Conservation (phyloP, 2,113 vertebrate genomes). For the Notechis scutatus region DNA sequence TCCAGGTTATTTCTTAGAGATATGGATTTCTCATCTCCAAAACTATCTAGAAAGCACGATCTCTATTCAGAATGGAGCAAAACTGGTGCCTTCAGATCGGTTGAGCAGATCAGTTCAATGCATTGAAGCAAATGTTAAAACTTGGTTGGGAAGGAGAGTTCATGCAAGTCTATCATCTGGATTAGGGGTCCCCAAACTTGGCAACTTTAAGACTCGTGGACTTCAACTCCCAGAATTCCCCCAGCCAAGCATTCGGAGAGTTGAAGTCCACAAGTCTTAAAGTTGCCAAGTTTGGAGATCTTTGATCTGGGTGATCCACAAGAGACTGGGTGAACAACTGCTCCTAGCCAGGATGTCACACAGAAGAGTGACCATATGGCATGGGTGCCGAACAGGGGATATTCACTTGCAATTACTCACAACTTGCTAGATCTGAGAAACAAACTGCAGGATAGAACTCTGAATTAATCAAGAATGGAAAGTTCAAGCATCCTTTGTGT, state of each 20-base stretch:
- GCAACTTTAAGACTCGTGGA: not conserved
- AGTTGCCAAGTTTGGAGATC: not conserved
- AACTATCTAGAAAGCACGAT: not conserved
- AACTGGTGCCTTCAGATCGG: not conserved
- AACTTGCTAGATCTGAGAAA: not conserved
- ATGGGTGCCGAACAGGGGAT: not conserved
- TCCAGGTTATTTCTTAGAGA: not conserved
- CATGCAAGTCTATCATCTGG: not conserved
- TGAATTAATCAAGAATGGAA: not conserved
- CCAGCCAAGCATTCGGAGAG: too few relatives aligned
- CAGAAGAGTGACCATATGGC: not conserved
- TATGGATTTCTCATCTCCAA: not conserved
- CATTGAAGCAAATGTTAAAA: not conserved
- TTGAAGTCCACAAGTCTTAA: not conserved
- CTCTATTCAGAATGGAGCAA: not conserved
- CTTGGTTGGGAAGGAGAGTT: not conserved
- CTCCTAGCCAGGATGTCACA: not conserved
- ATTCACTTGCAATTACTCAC: not conserved
- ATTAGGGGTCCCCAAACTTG: not conserved
- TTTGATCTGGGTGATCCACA: not conserved
- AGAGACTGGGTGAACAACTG: not conserved
- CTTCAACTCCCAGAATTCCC: not conserved
- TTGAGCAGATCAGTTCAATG: not conserved
- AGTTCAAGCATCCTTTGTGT: not conserved
- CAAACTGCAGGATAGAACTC: not conserved